A percentile compares a stretch with the other conserved stretches of the same genome.
These are phyloP conservation scores for Sebastes flavidus DNA, from an alignment of 2,797 vertebrate genomes.

Conservation along the genomic window DNA sequence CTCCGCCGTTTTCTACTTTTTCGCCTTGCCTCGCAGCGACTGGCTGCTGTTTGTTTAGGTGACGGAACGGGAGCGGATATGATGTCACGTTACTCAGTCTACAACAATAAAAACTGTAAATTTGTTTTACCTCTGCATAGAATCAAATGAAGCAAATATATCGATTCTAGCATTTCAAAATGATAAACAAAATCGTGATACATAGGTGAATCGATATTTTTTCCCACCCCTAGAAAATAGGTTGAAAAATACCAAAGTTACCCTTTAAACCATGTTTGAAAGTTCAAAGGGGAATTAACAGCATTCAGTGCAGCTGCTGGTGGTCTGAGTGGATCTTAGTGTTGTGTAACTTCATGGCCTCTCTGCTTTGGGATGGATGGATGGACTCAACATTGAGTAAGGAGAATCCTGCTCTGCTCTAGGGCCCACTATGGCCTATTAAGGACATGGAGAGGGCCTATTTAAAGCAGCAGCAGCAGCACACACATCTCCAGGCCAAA, in stretches of 20 bases:
- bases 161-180: too few relatives aligned
- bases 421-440: slow-evolving; percentile 84
- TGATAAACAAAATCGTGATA: rapidly evolving
- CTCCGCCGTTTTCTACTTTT: too few relatives aligned
- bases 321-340: slow-evolving; percentile 32
- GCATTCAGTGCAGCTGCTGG: slow-evolving; percentile 25
- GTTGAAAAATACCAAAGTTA: too few relatives aligned
- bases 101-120: too few relatives aligned
- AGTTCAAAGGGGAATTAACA: background rate
- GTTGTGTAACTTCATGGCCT: slow-evolving; percentile 57
- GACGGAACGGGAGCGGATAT: too few relatives aligned
- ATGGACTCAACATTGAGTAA: slow-evolving; percentile 63
- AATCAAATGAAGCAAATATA: too few relatives aligned
- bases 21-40: too few relatives aligned
- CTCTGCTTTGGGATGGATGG: slow-evolving; percentile 46
- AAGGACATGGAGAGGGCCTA: slow-evolving; percentile 84
- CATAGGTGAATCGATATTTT: too few relatives aligned
- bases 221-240: too few relatives aligned
- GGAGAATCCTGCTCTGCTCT: slow-evolving; percentile 71
- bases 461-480: slow-evolving; percentile 77
- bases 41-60: too few relatives aligned
- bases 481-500: slow-evolving; percentile 79
- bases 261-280: background rate
- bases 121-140: too few relatives aligned
- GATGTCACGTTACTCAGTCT: too few relatives aligned